Conservation (phyloP, 2,797 vertebrate species). For the Rhinophrynus dorsalis region DNA sequence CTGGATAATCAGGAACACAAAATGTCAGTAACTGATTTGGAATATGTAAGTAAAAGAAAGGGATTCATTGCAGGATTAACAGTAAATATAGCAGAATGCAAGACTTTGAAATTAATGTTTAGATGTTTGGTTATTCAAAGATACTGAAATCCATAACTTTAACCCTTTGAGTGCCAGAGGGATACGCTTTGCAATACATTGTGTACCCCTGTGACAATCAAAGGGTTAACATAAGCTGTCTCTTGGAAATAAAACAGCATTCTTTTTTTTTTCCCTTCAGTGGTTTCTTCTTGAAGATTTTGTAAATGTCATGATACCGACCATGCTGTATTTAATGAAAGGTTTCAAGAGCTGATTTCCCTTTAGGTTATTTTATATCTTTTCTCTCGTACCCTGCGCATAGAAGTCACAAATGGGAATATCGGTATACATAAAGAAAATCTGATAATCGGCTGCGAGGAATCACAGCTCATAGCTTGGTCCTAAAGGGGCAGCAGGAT, state of each 20-base stretch:
- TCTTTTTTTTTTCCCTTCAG: constrained; percentile 25
- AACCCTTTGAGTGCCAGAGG: no score
- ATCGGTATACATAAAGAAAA: constrained; percentile 75
- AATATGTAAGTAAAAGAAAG: not conserved
- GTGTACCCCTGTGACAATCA: no score
- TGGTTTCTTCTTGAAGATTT: constrained; percentile 66
- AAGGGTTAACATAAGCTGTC: not conserved
- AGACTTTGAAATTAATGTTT: not conserved
- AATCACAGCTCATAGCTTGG: constrained; percentile 68
- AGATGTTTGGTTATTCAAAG: not conserved
- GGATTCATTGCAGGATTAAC: not conserved
- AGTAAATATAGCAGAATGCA: not conserved
- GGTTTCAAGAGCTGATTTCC: constrained; percentile 75
- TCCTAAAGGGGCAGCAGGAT: constrained; percentile 73
- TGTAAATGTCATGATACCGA: constrained; percentile 70
- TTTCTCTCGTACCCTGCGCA: constrained; percentile 73
- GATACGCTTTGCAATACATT: no score
- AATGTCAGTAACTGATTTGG: not conserved
- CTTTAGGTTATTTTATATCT: constrained; percentile 76
- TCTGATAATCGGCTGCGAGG: constrained; percentile 74
- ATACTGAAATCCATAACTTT: not conserved
- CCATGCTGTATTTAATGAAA: constrained; percentile 77
- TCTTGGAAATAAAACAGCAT: not conserved
- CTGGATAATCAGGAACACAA: no score
- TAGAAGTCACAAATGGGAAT: constrained; percentile 70